Evolutionary conservation across 2,797 vertebrate species (phyloP), one percentile per base, ranked within the genome.

Genomic region (Hydrolagus colliei): DNA sequence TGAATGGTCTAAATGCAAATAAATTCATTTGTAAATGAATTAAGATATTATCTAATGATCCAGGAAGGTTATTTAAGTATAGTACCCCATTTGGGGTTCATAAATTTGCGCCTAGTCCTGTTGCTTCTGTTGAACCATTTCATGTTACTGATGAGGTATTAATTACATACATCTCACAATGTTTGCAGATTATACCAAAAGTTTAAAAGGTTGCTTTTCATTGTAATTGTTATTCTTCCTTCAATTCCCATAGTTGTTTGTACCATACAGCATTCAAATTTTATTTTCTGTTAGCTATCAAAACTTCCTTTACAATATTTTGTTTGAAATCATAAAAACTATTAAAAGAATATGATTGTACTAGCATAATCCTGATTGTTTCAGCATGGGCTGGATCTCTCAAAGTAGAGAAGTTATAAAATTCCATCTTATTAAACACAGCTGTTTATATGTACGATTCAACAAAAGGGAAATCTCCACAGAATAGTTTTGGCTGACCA

Each of bases 311-410:
- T 73, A 27, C 27, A 16, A 52, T 59, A 76, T 27, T 27, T 27
- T 27, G 27, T 27, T 27, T 27, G 1, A 27, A 52, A 52, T 52
- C 41, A 52, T 52, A 52, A 62, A 78, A 78, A 63, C 4, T 5
- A 22, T 79, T 63, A 79, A 63, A 79, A 79, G n/a, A n/a, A 52
- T 78, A 13, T 62, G 76, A n/a, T 78, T 78, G 59, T 77, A n/a
- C 59, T 18, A 75, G 74, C 27, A 75, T 14, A 1, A 3, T 10
- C 74, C 20, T 61, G 14, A 77, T 61, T 63, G n/a, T 59, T 77
- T n/a, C 75, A 61, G 12, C 75, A 61, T 61, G 20, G 52, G 1
- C 41, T 77, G 75, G 18, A 61, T 77, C 16, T n/a, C 61, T 77
- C 9, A 52, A 77, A 77, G 41, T 59, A 77, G 18, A 61, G 0